These are phyloP conservation scores for Drosophila paramelanica DNA, from an alignment of 2,888 invertebrate genomes.

Conservation along the genomic window DNA sequence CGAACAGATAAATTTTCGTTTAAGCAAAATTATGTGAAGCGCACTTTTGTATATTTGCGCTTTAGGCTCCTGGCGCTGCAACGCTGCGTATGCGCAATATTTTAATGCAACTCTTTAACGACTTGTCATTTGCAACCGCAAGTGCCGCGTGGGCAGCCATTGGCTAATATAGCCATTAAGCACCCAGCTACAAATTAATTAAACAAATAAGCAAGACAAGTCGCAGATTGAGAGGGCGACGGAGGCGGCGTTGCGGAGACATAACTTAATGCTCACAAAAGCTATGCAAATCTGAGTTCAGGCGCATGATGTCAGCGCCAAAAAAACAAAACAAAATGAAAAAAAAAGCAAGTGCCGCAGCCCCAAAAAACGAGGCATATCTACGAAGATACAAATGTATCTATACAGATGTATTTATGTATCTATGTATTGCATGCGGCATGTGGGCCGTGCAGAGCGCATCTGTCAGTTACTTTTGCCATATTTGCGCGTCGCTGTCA, in stretches of 20 bases:
- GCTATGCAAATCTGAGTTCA: conserved; percentile 67
- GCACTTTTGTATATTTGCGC: conserved; percentile 31
- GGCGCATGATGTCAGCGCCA: conserved; percentile 70
- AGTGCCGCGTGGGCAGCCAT: conserved; percentile 59
- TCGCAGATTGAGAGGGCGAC: background rate
- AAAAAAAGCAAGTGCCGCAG: conserved; percentile 6
- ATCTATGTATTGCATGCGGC: conserved; percentile 14
- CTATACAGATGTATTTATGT: conserved; percentile 14
- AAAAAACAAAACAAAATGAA: conserved; percentile 32
- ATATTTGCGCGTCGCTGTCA: conserved; percentile 43
- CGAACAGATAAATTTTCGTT: conserved; percentile 77
- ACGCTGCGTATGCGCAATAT: conserved; percentile 71
- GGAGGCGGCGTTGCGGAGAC: background rate
- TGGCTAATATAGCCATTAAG: conserved; percentile 69
- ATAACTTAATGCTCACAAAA: conserved; percentile 6
- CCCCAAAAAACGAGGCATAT: conserved; percentile 3
- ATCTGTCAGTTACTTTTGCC: conserved; percentile 57
- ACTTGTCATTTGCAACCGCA: conserved; percentile 55
- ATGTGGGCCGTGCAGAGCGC: conserved; percentile 52
- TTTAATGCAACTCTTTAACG: conserved; percentile 73
- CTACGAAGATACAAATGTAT: conserved; percentile 10
- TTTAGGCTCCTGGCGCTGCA: conserved; percentile 23
- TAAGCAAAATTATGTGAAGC: conserved; percentile 59
- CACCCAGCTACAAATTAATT: conserved; percentile 71
- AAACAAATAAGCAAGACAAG: conserved; percentile 60